phyloP scores from a whole-genome alignment of 2,797 vertebrate genomes.

The Podargus strigoides region DNA sequence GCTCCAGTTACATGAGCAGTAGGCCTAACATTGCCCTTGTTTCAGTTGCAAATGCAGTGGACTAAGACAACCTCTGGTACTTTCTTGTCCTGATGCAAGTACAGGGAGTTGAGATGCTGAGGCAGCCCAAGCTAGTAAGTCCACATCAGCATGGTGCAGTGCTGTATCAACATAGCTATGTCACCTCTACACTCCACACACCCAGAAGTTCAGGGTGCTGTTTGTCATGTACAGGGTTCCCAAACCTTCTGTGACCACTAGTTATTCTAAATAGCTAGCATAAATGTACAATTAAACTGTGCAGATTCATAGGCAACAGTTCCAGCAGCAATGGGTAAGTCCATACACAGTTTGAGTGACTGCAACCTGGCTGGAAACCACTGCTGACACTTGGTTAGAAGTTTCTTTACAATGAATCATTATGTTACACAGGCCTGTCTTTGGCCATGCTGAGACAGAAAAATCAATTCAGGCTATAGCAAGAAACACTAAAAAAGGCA shows the following conservation, averaged over 20 bases:
- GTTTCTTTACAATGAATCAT: neutral
- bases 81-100: no score
- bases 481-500: neutral
- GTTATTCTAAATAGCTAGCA: neutral
- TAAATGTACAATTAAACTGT: neutral
- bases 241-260: neutral
- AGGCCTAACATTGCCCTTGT: no score
- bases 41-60: no score
- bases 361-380: neutral
- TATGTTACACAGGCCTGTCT: neutral
- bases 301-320: neutral
- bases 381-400: neutral
- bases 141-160: neutral
- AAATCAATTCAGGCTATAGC: neutral
- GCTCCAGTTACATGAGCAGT: no score
- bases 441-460: neutral
- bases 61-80: no score
- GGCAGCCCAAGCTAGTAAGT: neutral
- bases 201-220: neutral
- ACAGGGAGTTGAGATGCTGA: no score
- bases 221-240: neutral
- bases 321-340: neutral
- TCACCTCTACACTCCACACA: neutral
- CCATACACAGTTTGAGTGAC: neutral
- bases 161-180: neutral